Base-by-base conservation (phyloP, 2,113 vertebrate genomes). In the Tetraodon nigroviridis region DNA sequence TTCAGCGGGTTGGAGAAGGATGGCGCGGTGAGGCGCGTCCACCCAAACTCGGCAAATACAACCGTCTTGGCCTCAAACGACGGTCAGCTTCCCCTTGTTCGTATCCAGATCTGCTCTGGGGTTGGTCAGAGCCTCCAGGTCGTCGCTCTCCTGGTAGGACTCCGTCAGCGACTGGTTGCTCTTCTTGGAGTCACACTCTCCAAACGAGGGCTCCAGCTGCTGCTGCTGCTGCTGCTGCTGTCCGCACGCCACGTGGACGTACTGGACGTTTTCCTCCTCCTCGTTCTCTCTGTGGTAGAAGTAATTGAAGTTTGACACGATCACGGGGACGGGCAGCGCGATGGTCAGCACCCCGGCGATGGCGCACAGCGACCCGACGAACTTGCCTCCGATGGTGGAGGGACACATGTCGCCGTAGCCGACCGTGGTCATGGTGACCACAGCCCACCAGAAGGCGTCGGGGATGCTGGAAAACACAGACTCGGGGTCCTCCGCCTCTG, bases 321-420 rank as follows among this genome's bases (percentile, higher is more conserved):
- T 92, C 1, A 92, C 90, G 2, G 90, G 90, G 13, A 98, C 96
- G 0, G 96, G 96, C 0, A 97, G 75, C 0, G 96, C 95, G 1
- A 98, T 97, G 51, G 95, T 97, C 0, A 98, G 89, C 51, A 97
- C 96, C 3, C 96, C 96, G 0, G 96, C 96, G 0, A 98, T 95
- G 20, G 96, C 96, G 17, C 96, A 98, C 83, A 98, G 63, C 0
- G 96, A 98, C 11, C 96, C 95, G 18, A 98, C 94, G 0, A 97
- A 92, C 86, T 98, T 98, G 49, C 96, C 96, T 0, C 95, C 92
- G 1, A 97, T 91, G 0, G 95, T 97, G 81, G 95, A 89, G 17
- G 94, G 96, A 55, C 88, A 94, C 94, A 98, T 98, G 78, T 98
- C 96, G 27, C 95, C 96, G 5, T 98, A 98, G 12, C 96, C 96